Evolutionary conservation across 53 echinoderm and acorn worm genomes (phyloP).

Genomic region (Holothuria leucospilota): DNA sequence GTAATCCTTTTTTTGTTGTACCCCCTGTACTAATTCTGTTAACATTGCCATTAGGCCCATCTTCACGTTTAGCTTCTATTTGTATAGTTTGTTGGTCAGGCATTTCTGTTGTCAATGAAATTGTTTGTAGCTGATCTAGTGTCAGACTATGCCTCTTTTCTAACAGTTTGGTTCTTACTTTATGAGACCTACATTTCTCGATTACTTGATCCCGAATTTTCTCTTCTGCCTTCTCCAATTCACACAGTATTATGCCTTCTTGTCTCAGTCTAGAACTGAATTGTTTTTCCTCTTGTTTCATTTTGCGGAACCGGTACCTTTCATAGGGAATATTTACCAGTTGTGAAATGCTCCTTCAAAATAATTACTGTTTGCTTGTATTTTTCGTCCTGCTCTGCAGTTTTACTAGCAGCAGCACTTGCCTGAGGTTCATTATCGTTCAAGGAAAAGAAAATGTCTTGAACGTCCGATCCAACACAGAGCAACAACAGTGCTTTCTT

Average conservation of each 20-base stretch:
- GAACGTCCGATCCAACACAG: slow-evolving; percentile 59
- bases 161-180: slow-evolving; percentile 53
- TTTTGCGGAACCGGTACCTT: slow-evolving; percentile 50
- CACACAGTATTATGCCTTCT: slow-evolving; percentile 40
- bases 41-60: too few species aligned
- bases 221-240: slow-evolving; percentile 33
- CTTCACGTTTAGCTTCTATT: background rate
- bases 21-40: too few species aligned
- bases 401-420: too few species aligned
- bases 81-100: slow-evolving; percentile 51
- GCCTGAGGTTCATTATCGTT: background rate
- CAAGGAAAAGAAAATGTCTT: slow-evolving; percentile 51
- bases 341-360: slow-evolving; percentile 44
- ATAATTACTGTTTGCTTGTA: background rate
- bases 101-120: slow-evolving; percentile 58
- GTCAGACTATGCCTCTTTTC: slow-evolving; percentile 57
- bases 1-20: too few species aligned
- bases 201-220: slow-evolving; percentile 47
- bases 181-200: slow-evolving; percentile 65
- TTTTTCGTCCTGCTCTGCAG: too few species aligned
- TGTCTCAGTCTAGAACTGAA: slow-evolving; percentile 56
- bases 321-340: slow-evolving; percentile 57
- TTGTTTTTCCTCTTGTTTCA: slow-evolving; percentile 57
- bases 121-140: slow-evolving; percentile 53
- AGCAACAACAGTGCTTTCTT: slow-evolving; percentile 54